Conservation (phyloP, 2,888 invertebrate genomes). For the Isoperla grammatica region DNA sequence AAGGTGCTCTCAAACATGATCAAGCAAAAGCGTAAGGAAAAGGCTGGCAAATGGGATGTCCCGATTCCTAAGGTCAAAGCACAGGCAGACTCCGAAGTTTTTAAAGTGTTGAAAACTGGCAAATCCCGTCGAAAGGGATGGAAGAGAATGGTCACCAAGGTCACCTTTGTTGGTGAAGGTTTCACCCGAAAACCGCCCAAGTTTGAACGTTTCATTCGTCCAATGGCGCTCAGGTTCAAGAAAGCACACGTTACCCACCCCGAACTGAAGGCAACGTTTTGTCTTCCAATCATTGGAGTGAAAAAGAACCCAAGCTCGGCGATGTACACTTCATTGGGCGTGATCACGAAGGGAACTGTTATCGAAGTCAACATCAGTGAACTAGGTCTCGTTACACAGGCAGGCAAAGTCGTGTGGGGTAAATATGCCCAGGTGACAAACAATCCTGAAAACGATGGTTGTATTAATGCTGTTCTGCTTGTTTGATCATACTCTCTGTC, state of each 20-base stretch:
- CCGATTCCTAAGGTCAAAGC: conserved; percentile 98
- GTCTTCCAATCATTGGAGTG: conserved; percentile 94
- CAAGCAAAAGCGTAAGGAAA: conserved; percentile 98
- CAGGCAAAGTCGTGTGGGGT: conserved; percentile 99
- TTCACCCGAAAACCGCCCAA: conserved; percentile 99
- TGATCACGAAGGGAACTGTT: conserved; percentile 97
- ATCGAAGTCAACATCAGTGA: conserved; percentile 98
- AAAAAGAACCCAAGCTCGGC: conserved; percentile 98
- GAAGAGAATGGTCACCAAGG: conserved; percentile 99
- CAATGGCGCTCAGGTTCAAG: conserved; percentile 94
- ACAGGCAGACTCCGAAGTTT: conserved; percentile 94
- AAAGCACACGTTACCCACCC: conserved; percentile 99
- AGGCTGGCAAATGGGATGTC: conserved; percentile 99
- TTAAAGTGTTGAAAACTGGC: conserved; percentile 86
- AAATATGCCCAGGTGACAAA: conserved; percentile 99
- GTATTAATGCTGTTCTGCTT: conserved; percentile 96
- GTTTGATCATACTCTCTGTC: conserved; percentile 55
- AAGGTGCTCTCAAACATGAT: conserved; percentile 98
- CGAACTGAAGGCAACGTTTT: conserved; percentile 96
- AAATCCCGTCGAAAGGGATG: conserved; percentile 93
- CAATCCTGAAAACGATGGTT: conserved; percentile 99
- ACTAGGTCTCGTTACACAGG: conserved; percentile 95
- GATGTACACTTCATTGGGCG: conserved; percentile 95
- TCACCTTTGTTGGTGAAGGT: conserved; percentile 94
- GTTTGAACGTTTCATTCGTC: conserved; percentile 96